These are phyloP conservation scores for Polypterus senegalus DNA, from an alignment of 2,113 vertebrate genomes.

Conservation along the genomic window DNA sequence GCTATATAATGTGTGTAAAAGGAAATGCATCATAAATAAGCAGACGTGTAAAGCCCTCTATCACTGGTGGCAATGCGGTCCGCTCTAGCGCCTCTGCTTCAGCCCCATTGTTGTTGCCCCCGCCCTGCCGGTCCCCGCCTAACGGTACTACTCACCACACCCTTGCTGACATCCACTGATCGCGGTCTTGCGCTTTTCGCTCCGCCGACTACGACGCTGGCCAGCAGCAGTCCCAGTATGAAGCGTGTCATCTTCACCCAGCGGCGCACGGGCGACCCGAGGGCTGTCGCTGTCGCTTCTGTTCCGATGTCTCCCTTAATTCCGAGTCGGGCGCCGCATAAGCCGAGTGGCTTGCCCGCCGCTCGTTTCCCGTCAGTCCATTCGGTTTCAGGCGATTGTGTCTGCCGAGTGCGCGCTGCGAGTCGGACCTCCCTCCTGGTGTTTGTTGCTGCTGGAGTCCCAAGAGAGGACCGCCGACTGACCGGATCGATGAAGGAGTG, in stretches of 20 bases:
- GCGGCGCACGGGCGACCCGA: background rate
- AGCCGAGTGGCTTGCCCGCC: background rate
- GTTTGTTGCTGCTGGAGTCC: too few relatives aligned
- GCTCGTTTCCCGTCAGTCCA: too few relatives aligned
- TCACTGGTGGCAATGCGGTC: background rate
- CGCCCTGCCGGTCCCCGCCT: background rate
- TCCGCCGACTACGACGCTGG: background rate
- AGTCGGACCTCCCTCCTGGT: too few relatives aligned
- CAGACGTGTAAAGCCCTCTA: too few relatives aligned
- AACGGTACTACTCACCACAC: constrained; percentile 34
- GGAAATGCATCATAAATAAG: too few relatives aligned
- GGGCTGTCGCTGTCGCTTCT: constrained; percentile 4
- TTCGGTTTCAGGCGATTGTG: too few relatives aligned
- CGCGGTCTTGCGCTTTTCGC: background rate
- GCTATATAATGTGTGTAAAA: too few relatives aligned
- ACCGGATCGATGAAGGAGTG: too few relatives aligned
- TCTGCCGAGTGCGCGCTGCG: too few relatives aligned
- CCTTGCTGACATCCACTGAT: constrained; percentile 25
- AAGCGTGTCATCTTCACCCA: background rate
- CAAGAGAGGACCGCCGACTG: too few relatives aligned
- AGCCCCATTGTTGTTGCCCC: background rate
- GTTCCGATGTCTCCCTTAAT: background rate
- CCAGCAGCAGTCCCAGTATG: constrained; percentile 7
- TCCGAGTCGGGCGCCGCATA: background rate
- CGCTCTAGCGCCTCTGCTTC: background rate